Conservation (phyloP, 2,113 vertebrate species). For the Xenus cinereus region DNA sequence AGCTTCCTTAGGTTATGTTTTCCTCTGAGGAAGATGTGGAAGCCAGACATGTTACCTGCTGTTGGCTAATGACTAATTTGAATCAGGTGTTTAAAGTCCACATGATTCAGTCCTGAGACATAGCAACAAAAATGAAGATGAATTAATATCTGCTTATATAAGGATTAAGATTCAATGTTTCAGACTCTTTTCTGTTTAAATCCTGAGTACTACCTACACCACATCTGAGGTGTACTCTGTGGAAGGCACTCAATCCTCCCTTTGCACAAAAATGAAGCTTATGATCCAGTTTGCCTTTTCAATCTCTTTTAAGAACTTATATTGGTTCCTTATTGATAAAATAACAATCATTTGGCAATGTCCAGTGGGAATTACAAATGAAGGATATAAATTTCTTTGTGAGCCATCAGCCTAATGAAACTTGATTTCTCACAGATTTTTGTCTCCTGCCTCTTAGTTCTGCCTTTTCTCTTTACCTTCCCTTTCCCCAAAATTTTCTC, state of each 20-base stretch:
- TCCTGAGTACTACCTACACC: neutral
- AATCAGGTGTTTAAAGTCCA: neutral
- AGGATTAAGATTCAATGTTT: neutral
- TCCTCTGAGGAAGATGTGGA: neutral
- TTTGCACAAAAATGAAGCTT: neutral
- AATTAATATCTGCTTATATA: neutral
- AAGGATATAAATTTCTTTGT: neutral
- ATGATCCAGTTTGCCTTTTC: neutral
- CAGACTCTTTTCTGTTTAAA: neutral
- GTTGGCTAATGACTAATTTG: neutral
- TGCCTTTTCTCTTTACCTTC: neutral
- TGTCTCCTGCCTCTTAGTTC: neutral
- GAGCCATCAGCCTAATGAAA: neutral
- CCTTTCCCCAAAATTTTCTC: neutral
- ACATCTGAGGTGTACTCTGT: neutral
- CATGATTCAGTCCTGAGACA: neutral
- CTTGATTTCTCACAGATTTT: neutral
- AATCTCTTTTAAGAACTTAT: neutral
- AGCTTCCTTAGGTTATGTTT: neutral
- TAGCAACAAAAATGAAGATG: neutral
- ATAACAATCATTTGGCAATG: neutral
- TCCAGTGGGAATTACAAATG: neutral
- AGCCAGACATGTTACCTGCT: neutral
- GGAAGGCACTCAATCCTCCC: neutral
- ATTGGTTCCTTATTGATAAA: neutral